Percentiles rank a stretch among this genome's conserved stretches.
Evolutionary conservation across 2,113 vertebrate genomes (phyloP).

Genomic region (Panurus biarmicus): DNA sequence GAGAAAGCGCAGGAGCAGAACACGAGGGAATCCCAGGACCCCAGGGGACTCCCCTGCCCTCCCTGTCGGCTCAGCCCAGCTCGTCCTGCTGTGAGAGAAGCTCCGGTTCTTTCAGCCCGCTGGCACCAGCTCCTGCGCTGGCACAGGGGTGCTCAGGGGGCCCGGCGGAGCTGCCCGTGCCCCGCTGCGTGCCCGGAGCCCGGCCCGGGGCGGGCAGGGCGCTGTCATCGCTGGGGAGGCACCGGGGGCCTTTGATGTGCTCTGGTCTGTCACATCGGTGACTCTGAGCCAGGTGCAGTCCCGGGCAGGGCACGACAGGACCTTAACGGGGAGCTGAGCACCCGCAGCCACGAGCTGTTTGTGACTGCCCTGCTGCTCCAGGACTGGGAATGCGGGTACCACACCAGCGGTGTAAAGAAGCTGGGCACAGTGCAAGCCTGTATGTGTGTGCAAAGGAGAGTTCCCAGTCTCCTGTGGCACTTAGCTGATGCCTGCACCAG

Average conservation of each 20-base stretch:
- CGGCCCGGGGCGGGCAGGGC: rapidly evolving
- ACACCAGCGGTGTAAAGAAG: rapidly evolving
- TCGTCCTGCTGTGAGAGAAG: not conserved
- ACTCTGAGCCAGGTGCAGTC: too few relatives aligned
- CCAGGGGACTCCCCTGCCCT: not conserved
- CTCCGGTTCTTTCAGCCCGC: not conserved
- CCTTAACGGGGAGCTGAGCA: not conserved
- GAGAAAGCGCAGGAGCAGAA: not conserved
- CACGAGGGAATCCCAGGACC: too few relatives aligned
- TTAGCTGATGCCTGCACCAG: not conserved
- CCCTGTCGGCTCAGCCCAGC: not conserved
- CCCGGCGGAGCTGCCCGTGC: not conserved
- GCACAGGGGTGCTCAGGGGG: not conserved
- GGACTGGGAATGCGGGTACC: rapidly evolving
- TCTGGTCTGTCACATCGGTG: too few relatives aligned
- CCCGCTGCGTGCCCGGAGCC: rapidly evolving
- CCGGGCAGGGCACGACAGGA: rapidly evolving
- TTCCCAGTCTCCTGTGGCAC: rapidly evolving
- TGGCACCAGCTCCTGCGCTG: not conserved
- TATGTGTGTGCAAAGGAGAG: rapidly evolving
- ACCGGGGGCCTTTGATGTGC: too few relatives aligned
- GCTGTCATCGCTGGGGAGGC: too few relatives aligned
- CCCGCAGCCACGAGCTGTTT: too few relatives aligned
- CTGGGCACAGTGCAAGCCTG: not conserved
- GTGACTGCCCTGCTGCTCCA: not conserved